A percentile compares a stretch with the other conserved stretches of the same genome.
phyloP scores from a whole-genome alignment of 2,888 invertebrate species.

The Bellardia pandia region DNA sequence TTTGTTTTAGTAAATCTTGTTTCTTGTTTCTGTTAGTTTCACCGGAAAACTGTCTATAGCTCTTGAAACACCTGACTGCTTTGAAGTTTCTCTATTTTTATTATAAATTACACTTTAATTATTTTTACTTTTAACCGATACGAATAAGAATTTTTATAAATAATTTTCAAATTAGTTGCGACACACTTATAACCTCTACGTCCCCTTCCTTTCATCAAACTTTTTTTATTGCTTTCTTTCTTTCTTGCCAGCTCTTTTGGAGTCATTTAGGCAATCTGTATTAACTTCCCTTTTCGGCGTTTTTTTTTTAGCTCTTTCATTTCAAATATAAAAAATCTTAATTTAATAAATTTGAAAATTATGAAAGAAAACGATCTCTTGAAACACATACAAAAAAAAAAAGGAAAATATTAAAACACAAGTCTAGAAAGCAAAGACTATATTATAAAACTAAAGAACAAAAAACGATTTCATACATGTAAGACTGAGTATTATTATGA shows the following conservation, averaged over 20 bases:
- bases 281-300: neutral
- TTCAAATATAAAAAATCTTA: constrained; percentile 9
- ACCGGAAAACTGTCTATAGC: neutral
- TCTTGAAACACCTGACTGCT: constrained; percentile 48
- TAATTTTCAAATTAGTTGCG: constrained; percentile 53
- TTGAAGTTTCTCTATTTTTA: neutral
- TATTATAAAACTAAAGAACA: constrained; percentile 20
- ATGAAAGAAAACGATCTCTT: constrained; percentile 42
- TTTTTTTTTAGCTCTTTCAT: constrained; percentile 7
- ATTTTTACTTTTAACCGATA: neutral
- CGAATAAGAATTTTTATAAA: neutral
- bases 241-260: neutral
- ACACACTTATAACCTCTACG: constrained; percentile 48
- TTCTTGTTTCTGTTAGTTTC: neutral
- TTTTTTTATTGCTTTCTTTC: neutral
- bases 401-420: constrained; percentile 8
- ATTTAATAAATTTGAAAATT: constrained; percentile 48
- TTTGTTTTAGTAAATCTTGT: neutral
- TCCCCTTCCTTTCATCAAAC: neutral
- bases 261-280: constrained; percentile 20
- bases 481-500: constrained; percentile 20
- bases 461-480: constrained; percentile 25
- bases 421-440: constrained; percentile 17
- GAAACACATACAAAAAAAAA: neutral
- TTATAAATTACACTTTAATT: constrained; percentile 39